A percentile compares a stretch with the other conserved stretches of the same genome.
These are phyloP conservation scores for Pogonomyrmex barbatus DNA, from an alignment of 1,140 invertebrate species.

Conservation along the genomic window DNA sequence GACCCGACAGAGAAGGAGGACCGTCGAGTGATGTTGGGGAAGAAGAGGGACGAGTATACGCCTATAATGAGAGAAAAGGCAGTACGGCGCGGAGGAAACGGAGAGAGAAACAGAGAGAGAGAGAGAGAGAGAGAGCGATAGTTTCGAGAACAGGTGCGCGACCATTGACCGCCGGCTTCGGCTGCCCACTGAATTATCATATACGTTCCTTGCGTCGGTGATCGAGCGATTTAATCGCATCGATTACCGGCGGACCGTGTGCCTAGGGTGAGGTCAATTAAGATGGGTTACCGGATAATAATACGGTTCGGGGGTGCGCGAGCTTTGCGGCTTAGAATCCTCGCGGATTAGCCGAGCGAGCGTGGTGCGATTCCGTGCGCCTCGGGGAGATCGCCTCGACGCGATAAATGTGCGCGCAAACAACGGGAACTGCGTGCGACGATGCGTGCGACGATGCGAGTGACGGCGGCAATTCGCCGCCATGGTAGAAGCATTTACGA, in stretches of 20 bases:
- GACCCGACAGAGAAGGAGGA: constrained; percentile 76
- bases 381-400: constrained; percentile 11
- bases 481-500: constrained; percentile 9
- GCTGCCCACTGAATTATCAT: constrained; percentile 80
- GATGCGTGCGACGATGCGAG: constrained; percentile 8
- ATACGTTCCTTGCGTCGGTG: constrained; percentile 71
- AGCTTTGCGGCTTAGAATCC: constrained; percentile 47
- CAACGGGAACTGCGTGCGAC: constrained; percentile 44
- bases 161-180: constrained; percentile 78
- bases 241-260: constrained; percentile 73
- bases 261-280: constrained; percentile 73
- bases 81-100: not conserved
- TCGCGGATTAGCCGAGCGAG: constrained; percentile 1
- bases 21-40: constrained; percentile 16
- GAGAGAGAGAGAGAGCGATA: constrained; percentile 46
- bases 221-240: constrained; percentile 77
- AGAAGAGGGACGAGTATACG: constrained; percentile 33
- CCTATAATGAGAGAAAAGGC: constrained; percentile 11
- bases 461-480: constrained; percentile 17
- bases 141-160: constrained; percentile 85
- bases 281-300: constrained; percentile 76
- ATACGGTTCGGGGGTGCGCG: constrained; percentile 63
- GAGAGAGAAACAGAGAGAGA: not conserved
- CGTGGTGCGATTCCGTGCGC: not conserved
- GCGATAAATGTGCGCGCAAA: constrained; percentile 48